A percentile compares a stretch with the other conserved stretches of the same genome.
Conservation (phyloP, 2,113 vertebrate species). For the Charina bottae region DNA sequence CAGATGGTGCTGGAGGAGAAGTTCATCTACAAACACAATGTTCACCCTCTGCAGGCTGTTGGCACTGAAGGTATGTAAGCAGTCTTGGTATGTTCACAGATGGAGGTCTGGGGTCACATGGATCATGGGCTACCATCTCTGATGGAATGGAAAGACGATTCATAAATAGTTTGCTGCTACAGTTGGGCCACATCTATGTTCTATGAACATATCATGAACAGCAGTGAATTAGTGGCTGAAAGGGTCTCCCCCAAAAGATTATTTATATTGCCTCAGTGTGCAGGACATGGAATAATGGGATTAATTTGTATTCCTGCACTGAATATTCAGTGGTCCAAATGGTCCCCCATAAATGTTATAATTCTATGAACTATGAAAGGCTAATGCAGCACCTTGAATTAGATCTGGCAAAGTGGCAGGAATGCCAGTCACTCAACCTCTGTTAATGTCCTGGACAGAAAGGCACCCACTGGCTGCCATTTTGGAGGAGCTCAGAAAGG, state of each 20-base stretch:
- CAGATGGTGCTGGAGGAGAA: constrained; percentile 98
- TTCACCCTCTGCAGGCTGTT: constrained; percentile 89
- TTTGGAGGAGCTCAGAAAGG: too few relatives aligned
- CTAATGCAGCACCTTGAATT: too few relatives aligned
- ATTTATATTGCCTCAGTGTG: not conserved
- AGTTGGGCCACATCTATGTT: not conserved
- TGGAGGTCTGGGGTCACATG: not conserved
- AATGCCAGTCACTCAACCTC: too few relatives aligned
- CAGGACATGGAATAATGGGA: not conserved
- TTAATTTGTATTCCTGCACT: too few relatives aligned
- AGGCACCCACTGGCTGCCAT: too few relatives aligned
- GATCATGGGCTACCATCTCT: not conserved
- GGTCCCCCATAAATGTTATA: too few relatives aligned
- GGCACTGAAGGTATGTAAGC: constrained; percentile 85
- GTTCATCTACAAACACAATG: constrained; percentile 89
- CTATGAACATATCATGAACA: not conserved
- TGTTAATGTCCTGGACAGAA: too few relatives aligned
- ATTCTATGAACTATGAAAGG: too few relatives aligned
- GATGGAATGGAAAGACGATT: not conserved
- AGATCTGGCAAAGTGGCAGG: too few relatives aligned
- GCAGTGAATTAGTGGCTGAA: not conserved
- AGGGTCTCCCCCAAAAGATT: not conserved
- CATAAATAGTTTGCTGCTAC: not conserved
- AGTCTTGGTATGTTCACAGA: not conserved
- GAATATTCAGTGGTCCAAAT: too few relatives aligned